Percentiles rank a stretch among this genome's conserved stretches.
Evolutionary conservation across 1,140 invertebrate genomes (phyloP).

Genomic region (Rhopalosiphum maidis): DNA sequence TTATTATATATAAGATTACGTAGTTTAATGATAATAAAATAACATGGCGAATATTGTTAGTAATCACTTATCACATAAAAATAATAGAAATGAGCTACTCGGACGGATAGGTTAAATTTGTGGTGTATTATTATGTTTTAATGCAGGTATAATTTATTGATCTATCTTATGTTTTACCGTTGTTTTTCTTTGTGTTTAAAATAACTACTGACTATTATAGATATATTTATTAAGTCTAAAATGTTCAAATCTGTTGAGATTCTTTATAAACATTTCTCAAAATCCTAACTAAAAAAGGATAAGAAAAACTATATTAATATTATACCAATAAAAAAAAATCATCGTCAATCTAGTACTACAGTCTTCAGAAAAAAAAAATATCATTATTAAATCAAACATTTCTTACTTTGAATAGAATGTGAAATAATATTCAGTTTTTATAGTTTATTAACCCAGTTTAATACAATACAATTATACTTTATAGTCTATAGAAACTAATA

Average conservation of each 20-base stretch:
- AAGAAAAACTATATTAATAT: not conserved
- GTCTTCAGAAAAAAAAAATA: not conserved
- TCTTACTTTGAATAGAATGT: not conserved
- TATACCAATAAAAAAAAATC: not conserved
- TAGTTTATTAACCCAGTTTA: too few relatives aligned
- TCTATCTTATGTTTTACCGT: not conserved
- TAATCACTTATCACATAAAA: not conserved
- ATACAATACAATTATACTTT: not conserved
- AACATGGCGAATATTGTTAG: not conserved
- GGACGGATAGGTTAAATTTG: not conserved
- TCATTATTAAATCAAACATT: not conserved
- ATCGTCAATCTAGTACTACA: not conserved
- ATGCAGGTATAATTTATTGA: too few relatives aligned
- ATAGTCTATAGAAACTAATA: not conserved
- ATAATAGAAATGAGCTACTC: not conserved
- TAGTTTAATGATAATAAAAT: not conserved
- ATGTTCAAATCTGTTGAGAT: not conserved
- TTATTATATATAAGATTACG: not conserved
- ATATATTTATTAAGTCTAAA: not conserved
- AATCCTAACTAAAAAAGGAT: not conserved
- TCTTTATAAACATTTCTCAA: not conserved
- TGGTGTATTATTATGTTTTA: not conserved
- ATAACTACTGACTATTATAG: not conserved
- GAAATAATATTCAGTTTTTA: too few relatives aligned
- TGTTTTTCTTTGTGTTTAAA: not conserved